phyloP scores from a whole-genome alignment of 37 sponge, comb jelly and placozoan genomes.

The Mnemiopsis leidyi region DNA sequence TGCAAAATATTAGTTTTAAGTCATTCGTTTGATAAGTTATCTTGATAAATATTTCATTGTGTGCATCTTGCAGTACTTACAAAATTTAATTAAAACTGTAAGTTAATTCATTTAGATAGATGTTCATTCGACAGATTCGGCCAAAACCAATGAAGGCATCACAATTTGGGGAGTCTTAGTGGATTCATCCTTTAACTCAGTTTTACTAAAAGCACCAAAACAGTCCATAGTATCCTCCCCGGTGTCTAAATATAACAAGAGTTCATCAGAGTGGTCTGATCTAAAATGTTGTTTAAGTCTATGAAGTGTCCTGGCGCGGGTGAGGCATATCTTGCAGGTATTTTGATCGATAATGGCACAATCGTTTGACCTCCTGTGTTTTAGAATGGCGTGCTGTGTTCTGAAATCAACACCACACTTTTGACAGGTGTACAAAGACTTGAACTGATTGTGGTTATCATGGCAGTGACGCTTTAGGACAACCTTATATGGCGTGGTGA shows the following conservation, averaged over 20 bases:
- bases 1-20: neutral
- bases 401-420: neutral
- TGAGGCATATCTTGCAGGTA: neutral
- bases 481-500: neutral
- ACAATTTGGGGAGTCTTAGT: neutral
- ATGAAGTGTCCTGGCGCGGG: neutral
- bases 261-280: neutral
- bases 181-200: neutral
- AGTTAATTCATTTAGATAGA: neutral
- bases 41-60: no score
- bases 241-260: neutral
- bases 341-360: neutral
- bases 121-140: no score
- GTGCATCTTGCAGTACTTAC: neutral
- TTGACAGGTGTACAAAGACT: neutral
- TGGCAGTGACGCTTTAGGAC: constrained; percentile 1
- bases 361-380: neutral
- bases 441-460: neutral
- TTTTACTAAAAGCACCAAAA: neutral
- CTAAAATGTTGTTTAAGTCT: neutral
- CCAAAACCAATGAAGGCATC: neutral
- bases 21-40: neutral
- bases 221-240: neutral
- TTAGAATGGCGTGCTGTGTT: neutral
- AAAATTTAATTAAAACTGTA: neutral